phyloP scores from a whole-genome alignment of 2,888 invertebrate species.

The Polydrusus tereticollis region DNA sequence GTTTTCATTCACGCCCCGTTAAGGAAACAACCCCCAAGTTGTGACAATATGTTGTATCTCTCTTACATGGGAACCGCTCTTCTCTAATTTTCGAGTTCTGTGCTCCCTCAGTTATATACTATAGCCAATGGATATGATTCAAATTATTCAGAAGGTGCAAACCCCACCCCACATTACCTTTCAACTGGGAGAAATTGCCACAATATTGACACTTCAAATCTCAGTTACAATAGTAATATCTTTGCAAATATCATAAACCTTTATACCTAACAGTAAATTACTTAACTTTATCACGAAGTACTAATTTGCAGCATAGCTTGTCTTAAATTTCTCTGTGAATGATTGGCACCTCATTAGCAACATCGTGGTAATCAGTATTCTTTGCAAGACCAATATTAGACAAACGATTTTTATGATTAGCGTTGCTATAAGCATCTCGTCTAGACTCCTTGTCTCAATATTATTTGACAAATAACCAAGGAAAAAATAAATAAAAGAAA shows the following conservation, averaged over 20 bases:
- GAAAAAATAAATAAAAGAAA: constrained; percentile 10
- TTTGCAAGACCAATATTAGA: constrained; percentile 26
- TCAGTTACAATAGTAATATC: background rate
- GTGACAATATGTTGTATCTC: too few species aligned
- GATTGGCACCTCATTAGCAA: constrained; percentile 12
- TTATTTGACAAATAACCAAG: constrained; percentile 16
- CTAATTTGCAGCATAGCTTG: constrained; percentile 1
- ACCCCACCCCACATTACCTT: too few species aligned
- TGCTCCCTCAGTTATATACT: too few species aligned
- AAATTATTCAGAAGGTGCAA: too few species aligned
- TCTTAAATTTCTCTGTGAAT: constrained; percentile 5
- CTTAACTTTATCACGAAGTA: background rate
- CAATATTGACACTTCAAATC: background rate
- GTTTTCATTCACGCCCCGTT: too few species aligned
- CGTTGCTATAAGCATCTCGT: background rate
- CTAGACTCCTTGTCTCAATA: constrained; percentile 27
- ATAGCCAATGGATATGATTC: too few species aligned
- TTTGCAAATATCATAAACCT: background rate
- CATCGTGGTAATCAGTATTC: constrained; percentile 6
- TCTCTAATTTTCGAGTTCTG: too few species aligned
- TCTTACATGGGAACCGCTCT: too few species aligned
- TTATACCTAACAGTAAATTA: background rate
- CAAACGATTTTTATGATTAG: constrained; percentile 15
- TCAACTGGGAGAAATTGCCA: too few species aligned
- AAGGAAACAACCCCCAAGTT: too few species aligned